A percentile compares a stretch with the other conserved stretches of the same genome.
phyloP scores from a whole-genome alignment of 2,797 vertebrate genomes.

The Macrochelys suwanniensis region DNA sequence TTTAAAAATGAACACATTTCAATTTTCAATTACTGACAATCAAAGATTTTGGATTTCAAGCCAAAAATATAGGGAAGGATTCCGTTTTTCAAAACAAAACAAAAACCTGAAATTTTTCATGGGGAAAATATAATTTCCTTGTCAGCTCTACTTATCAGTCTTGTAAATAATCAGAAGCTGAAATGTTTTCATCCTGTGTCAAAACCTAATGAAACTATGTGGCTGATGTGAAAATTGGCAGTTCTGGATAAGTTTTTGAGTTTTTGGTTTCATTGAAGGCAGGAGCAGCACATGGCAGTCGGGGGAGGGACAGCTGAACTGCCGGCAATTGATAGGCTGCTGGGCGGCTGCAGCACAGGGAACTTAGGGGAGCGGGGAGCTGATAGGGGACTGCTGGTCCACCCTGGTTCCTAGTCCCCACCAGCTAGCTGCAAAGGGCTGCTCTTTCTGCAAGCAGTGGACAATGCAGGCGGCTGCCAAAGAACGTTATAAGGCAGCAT shows the following conservation, averaged over 20 bases:
- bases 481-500: too few species aligned
- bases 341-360: too few species aligned
- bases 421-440: too few species aligned
- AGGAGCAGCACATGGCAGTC: too few species aligned
- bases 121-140: not conserved
- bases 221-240: not conserved
- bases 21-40: not conserved
- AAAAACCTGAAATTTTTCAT: not conserved
- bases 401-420: too few species aligned
- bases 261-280: not conserved
- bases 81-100: not conserved
- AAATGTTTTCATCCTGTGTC: not conserved
- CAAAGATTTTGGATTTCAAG: not conserved
- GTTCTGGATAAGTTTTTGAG: rapidly evolving
- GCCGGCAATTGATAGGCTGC: too few species aligned
- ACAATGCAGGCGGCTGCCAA: too few species aligned
- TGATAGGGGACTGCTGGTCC: too few species aligned
- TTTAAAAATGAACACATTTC: not conserved
- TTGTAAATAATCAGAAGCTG: not conserved
- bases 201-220: not conserved
- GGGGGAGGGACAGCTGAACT: too few species aligned
- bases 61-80: too few species aligned
- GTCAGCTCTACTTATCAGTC: not conserved
- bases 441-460: too few species aligned
- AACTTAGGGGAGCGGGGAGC: too few species aligned